Evolutionary conservation across 2,113 vertebrate species (phyloP).

Genomic region (Toxotes chatareus): DNA sequence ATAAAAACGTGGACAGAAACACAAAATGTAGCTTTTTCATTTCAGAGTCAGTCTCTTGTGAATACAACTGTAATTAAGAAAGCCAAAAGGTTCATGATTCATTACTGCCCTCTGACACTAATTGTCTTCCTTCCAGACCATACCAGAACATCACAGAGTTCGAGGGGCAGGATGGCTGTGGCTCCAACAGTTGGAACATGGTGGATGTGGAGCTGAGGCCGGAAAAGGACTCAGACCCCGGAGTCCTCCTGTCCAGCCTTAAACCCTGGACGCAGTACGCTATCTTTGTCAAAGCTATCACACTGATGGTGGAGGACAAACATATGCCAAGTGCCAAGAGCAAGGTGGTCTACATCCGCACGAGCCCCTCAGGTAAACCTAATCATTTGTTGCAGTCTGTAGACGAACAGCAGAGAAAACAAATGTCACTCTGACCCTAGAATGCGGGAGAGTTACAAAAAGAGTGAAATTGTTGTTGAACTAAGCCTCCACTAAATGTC

Average conservation of each 20-base stretch:
- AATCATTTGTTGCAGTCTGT: not conserved
- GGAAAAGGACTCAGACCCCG: constrained; percentile 89
- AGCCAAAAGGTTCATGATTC: not conserved
- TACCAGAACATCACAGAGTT: constrained; percentile 95
- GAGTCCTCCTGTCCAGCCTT: constrained; percentile 88
- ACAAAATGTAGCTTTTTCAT: too few relatives aligned
- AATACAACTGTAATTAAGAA: not conserved
- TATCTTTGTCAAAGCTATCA: constrained; percentile 95
- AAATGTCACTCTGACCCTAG: not conserved
- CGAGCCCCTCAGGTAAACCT: constrained; percentile 91
- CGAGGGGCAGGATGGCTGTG: constrained; percentile 95
- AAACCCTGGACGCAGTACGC: constrained; percentile 98
- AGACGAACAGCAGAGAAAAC: not conserved
- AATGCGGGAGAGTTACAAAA: not conserved
- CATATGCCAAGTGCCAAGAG: constrained; percentile 94
- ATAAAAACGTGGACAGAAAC: too few relatives aligned
- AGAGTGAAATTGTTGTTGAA: not conserved
- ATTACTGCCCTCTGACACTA: not conserved
- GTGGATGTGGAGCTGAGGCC: constrained; percentile 94
- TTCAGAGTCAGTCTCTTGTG: too few relatives aligned
- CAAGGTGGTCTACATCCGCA: constrained; percentile 95
- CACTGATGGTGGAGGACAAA: constrained; percentile 92
- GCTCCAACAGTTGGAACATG: constrained; percentile 99
- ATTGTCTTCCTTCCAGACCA: constrained; percentile 60
- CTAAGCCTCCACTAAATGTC: not conserved